Evolutionary conservation across 2,113 vertebrate species (phyloP), one percentile per base, ranked within the genome.

Genomic region (Eretmochelys imbricata): DNA sequence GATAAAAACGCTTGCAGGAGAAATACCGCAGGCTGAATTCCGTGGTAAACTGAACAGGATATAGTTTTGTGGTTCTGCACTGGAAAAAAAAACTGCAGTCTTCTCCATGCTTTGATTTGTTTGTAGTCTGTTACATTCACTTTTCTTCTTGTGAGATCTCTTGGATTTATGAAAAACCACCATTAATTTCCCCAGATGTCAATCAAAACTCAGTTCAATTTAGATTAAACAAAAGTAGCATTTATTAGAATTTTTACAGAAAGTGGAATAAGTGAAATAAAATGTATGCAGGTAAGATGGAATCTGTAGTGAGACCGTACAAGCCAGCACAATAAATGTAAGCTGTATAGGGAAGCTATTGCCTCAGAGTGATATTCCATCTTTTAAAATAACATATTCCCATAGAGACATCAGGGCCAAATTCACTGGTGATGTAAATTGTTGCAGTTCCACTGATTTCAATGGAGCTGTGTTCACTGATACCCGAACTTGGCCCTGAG

Each of bases 281-380:
- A 75, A 51, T 76, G 4, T 62, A 90, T 92, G 2, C 12, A 62
- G 10, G 79, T 62, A 24, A 0, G 0, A 10, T 84, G 31, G 72
- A 88, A 80, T 82, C 94, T 76, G 31, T 91, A 65, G 50, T 72
- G 29, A 50, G 0, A 1, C n/a, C 49, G 35, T 50, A 72, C 4
- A 12, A 92, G 3, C 12, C 76, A 48, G 35, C 16, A 83, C 75
- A 89, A 85, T 0, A 35, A 59, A 78, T 8, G 87, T 82, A 82
- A 82, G 84, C 48, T 38, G 9, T 17, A 38, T 9, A 72, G n/a
- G 69, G 8, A 19, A 42, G 69, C 20, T 72, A 72, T 38, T 72
- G 19, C 65, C 19, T 72, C 10, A 22, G 20, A 38, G 19, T 72
- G n/a, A 20, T 38, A 72, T 20, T 72, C 14, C n/a, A 22, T 22